A percentile compares a stretch with the other conserved stretches of the same genome.
These are phyloP conservation scores for Orycteropus afer DNA, from an alignment of 2,113 vertebrate genomes.

Conservation along the genomic window DNA sequence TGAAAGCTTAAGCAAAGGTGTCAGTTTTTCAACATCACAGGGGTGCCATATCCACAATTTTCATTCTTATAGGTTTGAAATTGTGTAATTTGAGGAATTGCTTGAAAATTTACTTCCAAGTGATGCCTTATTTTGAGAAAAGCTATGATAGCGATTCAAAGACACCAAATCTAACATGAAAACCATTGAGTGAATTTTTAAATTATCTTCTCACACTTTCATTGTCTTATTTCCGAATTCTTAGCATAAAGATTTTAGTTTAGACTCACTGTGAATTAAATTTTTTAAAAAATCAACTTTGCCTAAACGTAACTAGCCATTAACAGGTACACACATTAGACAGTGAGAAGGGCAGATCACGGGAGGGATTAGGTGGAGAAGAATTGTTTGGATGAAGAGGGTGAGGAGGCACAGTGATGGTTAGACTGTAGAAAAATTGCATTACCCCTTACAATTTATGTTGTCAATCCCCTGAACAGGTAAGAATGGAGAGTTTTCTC, in stretches of 20 bases:
- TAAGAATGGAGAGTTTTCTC: background rate
- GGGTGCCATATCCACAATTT: background rate
- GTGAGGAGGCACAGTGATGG: background rate
- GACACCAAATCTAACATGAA: background rate
- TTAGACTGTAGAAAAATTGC: background rate
- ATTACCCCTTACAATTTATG: background rate
- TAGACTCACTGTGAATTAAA: conserved; percentile 21
- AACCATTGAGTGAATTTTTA: background rate
- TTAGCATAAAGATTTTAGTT: conserved; percentile 10
- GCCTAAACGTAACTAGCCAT: conserved; percentile 36
- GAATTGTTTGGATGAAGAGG: background rate
- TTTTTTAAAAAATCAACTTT: conserved; percentile 62
- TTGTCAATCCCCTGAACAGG: background rate
- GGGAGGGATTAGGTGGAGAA: background rate
- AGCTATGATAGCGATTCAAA: background rate
- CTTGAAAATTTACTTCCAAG: background rate
- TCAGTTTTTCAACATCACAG: background rate
- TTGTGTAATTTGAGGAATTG: background rate
- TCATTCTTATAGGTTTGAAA: conserved; percentile 13
- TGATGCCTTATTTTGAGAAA: conserved; percentile 33
- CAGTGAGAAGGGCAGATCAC: conserved; percentile 21
- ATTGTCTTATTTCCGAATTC: background rate
- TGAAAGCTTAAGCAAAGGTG: background rate
- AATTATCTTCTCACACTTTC: conserved; percentile 22
- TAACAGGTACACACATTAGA: background rate